Base-by-base conservation (phyloP, 2,797 vertebrate genomes). In the Tenualosa ilisha region DNA sequence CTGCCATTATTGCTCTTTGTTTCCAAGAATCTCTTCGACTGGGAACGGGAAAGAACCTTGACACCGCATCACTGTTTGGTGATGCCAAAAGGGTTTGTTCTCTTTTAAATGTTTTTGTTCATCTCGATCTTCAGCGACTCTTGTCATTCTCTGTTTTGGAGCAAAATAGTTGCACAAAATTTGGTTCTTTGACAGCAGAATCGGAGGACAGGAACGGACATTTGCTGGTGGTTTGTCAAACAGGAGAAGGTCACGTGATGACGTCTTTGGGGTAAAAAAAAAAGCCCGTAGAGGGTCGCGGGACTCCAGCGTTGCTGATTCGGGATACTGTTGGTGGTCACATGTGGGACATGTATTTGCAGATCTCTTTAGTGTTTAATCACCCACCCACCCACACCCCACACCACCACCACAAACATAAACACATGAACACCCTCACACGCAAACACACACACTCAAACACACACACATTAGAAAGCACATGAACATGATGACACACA, bases 141-240 rank as follows among this genome's bases (percentile, higher is more conserved):
- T 49, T 7, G 81, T 65, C 84, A 46, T 79, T 46, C 6, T 13
- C 50, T 59, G 12, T 79, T 15, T 85, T 65, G 65, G 81, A 89
- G 82, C 89, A 89, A 83, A 89, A 46, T 46, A 46, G 81, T 91
- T 89, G 91, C 88, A 87, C 88, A 59, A 92, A 87, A 83, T 63
- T 88, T 46, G 72, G 40, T 79, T 79, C 72, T 46, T 43, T 46
- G 20, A 46, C 37, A 22, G 72, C 72, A 79, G 72, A 22, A 20
- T 79, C 63, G 40, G 81, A 82, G 50, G 50, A 86, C 79, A 81
- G 82, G 87, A 31, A 72, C 61, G 75, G 89, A 92, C 85, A 82
- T 92, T 93, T 96, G 95, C 95, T 96, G 95, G 95, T 96, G 95
- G 72, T 93, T 91, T 93, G 95, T 92, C 94, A 94, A 93, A 94